These are phyloP conservation scores for Tragelaphus strepsiceros DNA, from an alignment of 2,113 vertebrate genomes.

Conservation along the genomic window DNA sequence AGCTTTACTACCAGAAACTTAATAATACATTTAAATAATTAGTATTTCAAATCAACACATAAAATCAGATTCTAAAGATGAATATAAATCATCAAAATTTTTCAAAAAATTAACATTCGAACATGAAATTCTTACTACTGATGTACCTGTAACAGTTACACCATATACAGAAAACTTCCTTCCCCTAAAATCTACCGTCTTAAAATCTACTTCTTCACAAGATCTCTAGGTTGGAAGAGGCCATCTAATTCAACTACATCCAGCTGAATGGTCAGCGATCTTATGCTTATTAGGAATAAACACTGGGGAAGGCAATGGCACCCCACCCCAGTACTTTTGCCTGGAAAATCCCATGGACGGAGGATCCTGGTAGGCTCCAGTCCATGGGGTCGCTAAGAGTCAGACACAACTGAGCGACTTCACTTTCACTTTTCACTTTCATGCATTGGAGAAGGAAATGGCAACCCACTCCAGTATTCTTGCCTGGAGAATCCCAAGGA, in stretches of 20 bases:
- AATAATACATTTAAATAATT: background rate
- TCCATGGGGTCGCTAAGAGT: too few relatives aligned
- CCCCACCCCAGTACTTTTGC: too few relatives aligned
- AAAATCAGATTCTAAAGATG: slow-evolving; percentile 1
- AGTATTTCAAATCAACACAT: background rate
- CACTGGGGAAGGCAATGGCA: background rate
- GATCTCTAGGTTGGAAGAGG: background rate
- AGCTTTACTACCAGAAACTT: background rate
- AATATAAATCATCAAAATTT: background rate
- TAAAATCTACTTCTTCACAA: background rate
- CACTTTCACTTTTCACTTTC: too few relatives aligned
- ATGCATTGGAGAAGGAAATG: too few relatives aligned
- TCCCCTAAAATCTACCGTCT: background rate
- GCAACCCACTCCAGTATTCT: too few relatives aligned
- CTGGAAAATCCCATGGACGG: too few relatives aligned
- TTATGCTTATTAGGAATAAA: background rate
- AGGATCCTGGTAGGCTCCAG: too few relatives aligned
- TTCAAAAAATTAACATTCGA: background rate
- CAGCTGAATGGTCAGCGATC: background rate
- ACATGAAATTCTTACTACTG: background rate
- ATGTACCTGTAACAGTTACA: background rate
- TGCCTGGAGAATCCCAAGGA: too few relatives aligned
- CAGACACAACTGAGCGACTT: too few relatives aligned
- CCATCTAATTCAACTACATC: slow-evolving; percentile 8
- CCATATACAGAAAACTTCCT: background rate